These are phyloP conservation scores for Neogale vison DNA, from an alignment of 2,113 vertebrate species.

Conservation along the genomic window DNA sequence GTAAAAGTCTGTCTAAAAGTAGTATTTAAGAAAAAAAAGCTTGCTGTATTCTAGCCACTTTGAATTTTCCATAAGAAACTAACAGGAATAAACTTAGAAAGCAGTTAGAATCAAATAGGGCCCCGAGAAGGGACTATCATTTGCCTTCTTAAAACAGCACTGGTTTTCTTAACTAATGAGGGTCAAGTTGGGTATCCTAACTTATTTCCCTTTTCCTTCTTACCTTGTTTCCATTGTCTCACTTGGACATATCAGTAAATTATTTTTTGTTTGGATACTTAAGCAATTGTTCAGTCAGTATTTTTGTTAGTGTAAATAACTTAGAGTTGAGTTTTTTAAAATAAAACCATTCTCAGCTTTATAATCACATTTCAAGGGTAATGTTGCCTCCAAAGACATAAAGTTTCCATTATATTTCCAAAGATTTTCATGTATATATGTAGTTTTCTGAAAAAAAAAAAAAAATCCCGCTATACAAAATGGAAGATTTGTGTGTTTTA, in stretches of 20 bases:
- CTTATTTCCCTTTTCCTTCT: neutral
- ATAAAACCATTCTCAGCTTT: neutral
- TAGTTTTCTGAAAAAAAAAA: neutral
- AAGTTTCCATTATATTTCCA: conserved; percentile 18
- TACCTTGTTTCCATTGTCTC: neutral
- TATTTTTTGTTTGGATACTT: neutral
- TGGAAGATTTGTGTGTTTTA: neutral
- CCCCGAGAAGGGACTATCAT: neutral
- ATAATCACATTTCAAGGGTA: neutral
- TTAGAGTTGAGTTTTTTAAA: neutral
- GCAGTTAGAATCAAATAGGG: neutral
- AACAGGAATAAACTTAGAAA: neutral
- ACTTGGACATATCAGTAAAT: neutral
- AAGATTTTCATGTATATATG: neutral
- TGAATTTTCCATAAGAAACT: neutral
- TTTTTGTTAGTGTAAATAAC: neutral
- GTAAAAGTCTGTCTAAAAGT: neutral
- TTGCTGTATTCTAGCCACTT: neutral
- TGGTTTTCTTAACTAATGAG: conserved; percentile 19
- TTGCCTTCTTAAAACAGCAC: neutral
- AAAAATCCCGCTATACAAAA: neutral
- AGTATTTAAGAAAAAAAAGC: neutral
- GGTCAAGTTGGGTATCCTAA: neutral
- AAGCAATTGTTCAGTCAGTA: neutral
- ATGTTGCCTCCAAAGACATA: neutral